These are phyloP conservation scores for Dicrurus megarhynchus DNA, from an alignment of 2,113 vertebrate species.

Conservation along the genomic window DNA sequence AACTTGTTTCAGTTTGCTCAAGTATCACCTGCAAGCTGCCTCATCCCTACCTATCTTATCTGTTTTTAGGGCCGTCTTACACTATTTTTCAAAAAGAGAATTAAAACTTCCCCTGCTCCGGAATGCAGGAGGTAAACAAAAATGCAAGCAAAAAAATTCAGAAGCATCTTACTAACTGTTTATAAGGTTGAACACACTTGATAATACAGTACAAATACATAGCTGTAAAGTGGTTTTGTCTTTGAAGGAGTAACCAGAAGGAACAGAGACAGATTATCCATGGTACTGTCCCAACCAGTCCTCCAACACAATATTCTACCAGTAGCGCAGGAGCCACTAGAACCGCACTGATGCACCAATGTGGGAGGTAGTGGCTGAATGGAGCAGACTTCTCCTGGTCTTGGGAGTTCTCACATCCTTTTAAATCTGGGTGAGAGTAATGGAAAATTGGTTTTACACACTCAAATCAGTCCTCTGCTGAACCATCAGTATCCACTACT, in stretches of 20 bases:
- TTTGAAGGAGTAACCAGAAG: not conserved
- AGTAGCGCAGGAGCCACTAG: not conserved
- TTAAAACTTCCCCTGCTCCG: not conserved
- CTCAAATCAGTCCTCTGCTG: not conserved
- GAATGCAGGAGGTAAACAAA: not conserved
- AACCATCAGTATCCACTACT: not conserved
- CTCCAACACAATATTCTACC: not conserved
- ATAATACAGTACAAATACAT: not conserved
- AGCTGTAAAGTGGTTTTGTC: not conserved
- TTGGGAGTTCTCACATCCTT: not conserved
- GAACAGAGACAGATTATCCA: not conserved
- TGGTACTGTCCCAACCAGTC: not conserved
- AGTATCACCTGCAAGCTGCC: not conserved
- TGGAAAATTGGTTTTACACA: not conserved
- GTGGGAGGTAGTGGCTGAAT: not conserved
- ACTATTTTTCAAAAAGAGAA: not conserved
- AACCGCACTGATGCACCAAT: not conserved
- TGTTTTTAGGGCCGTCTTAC: not conserved
- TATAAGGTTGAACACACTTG: not conserved
- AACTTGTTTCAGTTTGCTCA: not conserved
- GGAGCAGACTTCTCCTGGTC: not conserved
- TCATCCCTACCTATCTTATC: not conserved
- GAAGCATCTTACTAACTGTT: not conserved
- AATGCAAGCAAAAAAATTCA: not conserved
- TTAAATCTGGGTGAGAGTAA: not conserved